Conservation (phyloP, 2,888 invertebrate genomes). For the Homarus gammarus region DNA sequence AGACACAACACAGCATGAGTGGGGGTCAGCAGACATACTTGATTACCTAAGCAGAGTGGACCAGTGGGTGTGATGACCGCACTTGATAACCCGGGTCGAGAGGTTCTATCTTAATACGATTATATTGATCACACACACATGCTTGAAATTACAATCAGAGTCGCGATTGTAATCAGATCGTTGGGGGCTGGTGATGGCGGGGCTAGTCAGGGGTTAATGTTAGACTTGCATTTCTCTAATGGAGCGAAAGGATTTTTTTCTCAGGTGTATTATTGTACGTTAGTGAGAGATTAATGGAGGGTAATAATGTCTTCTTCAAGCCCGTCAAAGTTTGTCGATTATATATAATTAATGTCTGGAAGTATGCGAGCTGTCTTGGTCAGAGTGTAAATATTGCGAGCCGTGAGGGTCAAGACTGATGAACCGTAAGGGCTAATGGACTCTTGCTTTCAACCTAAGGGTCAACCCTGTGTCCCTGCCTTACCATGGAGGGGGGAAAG, state of each 20-base stretch:
- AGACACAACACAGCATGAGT: no score
- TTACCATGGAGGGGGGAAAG: background rate
- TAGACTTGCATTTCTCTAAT: background rate
- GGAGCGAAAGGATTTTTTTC: background rate
- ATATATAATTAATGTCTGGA: constrained; percentile 1
- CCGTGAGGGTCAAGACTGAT: background rate
- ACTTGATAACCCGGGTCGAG: background rate
- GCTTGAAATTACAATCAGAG: constrained; percentile 9
- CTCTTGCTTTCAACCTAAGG: background rate
- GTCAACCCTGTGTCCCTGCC: background rate
- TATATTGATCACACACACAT: constrained; percentile 1
- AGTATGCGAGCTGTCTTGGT: background rate
- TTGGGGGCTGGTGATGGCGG: background rate
- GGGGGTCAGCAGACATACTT: no score
- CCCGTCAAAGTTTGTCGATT: background rate
- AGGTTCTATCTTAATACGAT: background rate
- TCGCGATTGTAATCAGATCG: constrained; percentile 2
- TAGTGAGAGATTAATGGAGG: background rate
- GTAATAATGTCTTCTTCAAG: background rate
- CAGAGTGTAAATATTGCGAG: background rate
- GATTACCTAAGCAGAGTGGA: no score
- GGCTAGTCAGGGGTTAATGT: background rate
- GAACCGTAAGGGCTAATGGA: background rate
- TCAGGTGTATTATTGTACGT: background rate
- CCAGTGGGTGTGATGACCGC: background rate